These are phyloP conservation scores for Musca vetustissima DNA, from an alignment of 1,140 invertebrate genomes.

Conservation along the genomic window DNA sequence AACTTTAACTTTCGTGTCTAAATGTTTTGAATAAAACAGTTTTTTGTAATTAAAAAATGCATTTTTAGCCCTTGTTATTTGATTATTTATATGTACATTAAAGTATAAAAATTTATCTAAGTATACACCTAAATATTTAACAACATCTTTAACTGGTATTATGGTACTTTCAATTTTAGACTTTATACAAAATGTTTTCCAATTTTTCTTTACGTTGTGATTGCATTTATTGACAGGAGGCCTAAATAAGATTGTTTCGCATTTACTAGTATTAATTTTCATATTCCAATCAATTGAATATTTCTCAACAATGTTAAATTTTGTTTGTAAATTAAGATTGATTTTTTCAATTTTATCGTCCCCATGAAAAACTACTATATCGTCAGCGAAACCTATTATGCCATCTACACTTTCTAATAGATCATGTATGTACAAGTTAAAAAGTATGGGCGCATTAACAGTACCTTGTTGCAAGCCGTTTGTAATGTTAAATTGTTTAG, in stretches of 20 bases:
- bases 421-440: constrained; percentile 19
- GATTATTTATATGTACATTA: too few relatives aligned
- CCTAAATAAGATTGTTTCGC: constrained; percentile 19
- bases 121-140: too few relatives aligned
- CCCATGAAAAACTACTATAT: background rate
- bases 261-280: constrained; percentile 22
- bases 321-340: constrained; percentile 9
- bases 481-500: background rate
- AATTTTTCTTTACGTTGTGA: background rate
- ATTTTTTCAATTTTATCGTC: constrained; percentile 17
- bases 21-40: background rate
- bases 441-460: constrained; percentile 11
- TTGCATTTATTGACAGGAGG: constrained; percentile 15
- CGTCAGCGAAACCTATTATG: constrained; percentile 17
- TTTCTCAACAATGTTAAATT: constrained; percentile 6
- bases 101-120: too few relatives aligned
- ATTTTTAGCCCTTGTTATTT: background rate
- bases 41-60: constrained; percentile 3
- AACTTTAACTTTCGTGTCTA: background rate
- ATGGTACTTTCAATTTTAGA: too few relatives aligned
- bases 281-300: constrained; percentile 15
- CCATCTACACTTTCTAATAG: background rate
- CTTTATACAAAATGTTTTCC: background rate
- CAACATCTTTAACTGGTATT: too few relatives aligned
- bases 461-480: constrained; percentile 21